Evolutionary conservation across 1,140 invertebrate genomes (phyloP), one percentile per base, ranked within the genome.

Genomic region (Drosophila guanche): DNA sequence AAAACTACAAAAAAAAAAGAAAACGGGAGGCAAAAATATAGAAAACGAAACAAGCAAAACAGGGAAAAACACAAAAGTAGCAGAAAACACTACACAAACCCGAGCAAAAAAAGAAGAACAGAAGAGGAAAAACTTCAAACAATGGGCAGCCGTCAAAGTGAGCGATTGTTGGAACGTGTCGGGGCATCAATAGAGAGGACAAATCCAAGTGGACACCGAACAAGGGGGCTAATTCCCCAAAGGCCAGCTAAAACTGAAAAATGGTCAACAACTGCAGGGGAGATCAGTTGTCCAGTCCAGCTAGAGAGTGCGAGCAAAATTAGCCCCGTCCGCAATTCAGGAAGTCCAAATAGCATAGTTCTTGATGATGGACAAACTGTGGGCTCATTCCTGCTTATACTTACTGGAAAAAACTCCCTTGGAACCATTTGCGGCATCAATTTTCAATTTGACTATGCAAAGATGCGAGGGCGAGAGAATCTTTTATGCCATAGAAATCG

Each of bases 161-260:
- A 85, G 63, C 77, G 81, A 85, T 85, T 85, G 81, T 86, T 74
- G 40, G 53, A 75, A 80, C 76, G 81, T 85, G 80, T 86, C 73
- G 58, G 43, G 46, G 77, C 80, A 86, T 80, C 80, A 80, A 86
- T 79, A 65, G 57, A 46, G 33, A 12, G 33, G 33, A 37, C 33
- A 23, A 33, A 29, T 37, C 70, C 76, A 71, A 85, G 76, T 76
- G 80, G 67, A 69, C 57, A 76, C 41, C 46, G 23, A 20, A 59
- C 40, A 27, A 37, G 22, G 41, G 5, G 22, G 48, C 52, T 43
- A 63, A 63, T 71, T 67, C 57, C 63, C 56, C 72, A 46, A 51
- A 25, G 14, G 40, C 33, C 29, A 10, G 8, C 29, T 37, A 10
- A 4, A 37, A 10, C 33, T 37, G 33, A 37, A 37, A 12, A 37